These are phyloP conservation scores for Drosophila robusta DNA, from an alignment of 2,888 invertebrate species.

Conservation along the genomic window DNA sequence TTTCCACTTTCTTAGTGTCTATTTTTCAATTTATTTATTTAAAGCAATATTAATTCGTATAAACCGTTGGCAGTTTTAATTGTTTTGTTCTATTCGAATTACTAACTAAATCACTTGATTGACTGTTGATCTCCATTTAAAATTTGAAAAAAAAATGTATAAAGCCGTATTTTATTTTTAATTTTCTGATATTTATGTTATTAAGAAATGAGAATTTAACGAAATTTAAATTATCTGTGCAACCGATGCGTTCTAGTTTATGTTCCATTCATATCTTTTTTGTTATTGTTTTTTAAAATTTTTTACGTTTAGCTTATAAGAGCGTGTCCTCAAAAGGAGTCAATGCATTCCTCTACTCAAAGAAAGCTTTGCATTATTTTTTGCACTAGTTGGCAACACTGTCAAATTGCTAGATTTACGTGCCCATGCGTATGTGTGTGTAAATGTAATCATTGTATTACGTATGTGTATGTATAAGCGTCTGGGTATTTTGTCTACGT, in stretches of 20 bases:
- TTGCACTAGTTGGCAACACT: conserved; percentile 59
- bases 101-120: no score
- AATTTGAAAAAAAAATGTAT: no score
- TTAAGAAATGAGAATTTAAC: no score
- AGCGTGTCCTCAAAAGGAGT: no score
- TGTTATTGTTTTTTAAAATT: not conserved
- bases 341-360: not conserved
- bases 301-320: no score
- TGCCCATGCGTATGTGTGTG: conserved; percentile 3
- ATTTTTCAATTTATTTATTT: not conserved
- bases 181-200: no score
- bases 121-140: no score
- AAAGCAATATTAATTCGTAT: no score
- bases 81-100: not conserved
- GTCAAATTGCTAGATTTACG: not conserved
- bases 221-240: no score
- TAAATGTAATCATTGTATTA: conserved; percentile 25
- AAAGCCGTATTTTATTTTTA: no score
- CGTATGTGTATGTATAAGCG: conserved; percentile 2
- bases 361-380: conserved; percentile 1
- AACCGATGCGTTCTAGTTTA: no score
- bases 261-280: no score
- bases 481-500: conserved; percentile 36
- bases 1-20: not conserved
- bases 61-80: not conserved